Evolutionary conservation across 2,888 invertebrate species (phyloP).

Genomic region (Caenorhabditis plicata): DNA sequence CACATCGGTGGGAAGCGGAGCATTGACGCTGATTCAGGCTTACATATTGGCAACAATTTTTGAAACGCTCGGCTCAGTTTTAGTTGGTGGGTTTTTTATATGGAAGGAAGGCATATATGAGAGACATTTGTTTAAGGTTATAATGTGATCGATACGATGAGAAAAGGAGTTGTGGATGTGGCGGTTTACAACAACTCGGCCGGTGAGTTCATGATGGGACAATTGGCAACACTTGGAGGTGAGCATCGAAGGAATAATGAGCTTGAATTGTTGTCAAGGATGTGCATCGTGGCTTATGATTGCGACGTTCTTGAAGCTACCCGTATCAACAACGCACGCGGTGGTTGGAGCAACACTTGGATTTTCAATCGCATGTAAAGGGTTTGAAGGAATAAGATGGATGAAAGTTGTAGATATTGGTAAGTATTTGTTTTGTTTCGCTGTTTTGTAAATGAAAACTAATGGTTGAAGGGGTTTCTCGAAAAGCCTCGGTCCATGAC

Average conservation of each 20-base stretch:
- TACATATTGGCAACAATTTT: slow-evolving; percentile 92
- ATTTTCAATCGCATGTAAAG: slow-evolving; percentile 88
- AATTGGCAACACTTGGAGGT: slow-evolving; percentile 80
- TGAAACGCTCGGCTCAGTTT: slow-evolving; percentile 89
- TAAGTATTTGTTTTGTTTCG: slow-evolving; percentile 63
- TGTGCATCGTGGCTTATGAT: slow-evolving; percentile 88
- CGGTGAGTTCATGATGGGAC: slow-evolving; percentile 83
- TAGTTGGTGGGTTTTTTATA: slow-evolving; percentile 78
- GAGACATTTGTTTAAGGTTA: slow-evolving; percentile 72
- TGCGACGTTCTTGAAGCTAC: slow-evolving; percentile 89
- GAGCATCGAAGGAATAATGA: too few relatives aligned
- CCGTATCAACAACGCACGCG: slow-evolving; percentile 96
- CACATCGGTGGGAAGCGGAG: slow-evolving; percentile 69
- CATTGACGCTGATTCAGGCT: slow-evolving; percentile 74
- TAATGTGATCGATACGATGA: slow-evolving; percentile 91
- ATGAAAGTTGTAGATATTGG: slow-evolving; percentile 77
- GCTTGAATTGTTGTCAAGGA: too few relatives aligned
- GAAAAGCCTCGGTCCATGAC: neutral
- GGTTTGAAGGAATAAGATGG: slow-evolving; percentile 83
- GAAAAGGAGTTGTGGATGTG: slow-evolving; percentile 91
- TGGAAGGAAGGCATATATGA: neutral
- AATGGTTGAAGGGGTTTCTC: too few relatives aligned
- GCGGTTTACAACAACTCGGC: slow-evolving; percentile 80
- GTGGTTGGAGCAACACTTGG: slow-evolving; percentile 97
- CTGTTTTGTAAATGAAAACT: too few relatives aligned